These are phyloP conservation scores for Zeuzera pyrina DNA, from an alignment of 2,888 invertebrate genomes.

Conservation along the genomic window DNA sequence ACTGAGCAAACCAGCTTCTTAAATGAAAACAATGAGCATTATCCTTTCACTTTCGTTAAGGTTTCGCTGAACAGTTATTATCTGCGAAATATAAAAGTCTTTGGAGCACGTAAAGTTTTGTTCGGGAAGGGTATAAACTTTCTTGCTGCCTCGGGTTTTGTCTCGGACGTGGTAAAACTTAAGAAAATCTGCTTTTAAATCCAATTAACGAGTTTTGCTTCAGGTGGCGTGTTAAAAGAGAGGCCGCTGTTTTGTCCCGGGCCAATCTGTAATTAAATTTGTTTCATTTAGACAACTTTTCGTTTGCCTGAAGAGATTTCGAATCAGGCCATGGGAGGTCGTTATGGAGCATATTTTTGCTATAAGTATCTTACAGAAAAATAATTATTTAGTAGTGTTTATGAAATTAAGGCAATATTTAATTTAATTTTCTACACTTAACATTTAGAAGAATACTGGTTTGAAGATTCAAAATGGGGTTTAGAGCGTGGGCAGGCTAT, in stretches of 20 bases:
- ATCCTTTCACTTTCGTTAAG: conserved; percentile 14
- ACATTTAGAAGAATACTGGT: too few species aligned
- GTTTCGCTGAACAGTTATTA: conserved; percentile 19
- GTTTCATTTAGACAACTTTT: conserved; percentile 24
- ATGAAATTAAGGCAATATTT: too few species aligned
- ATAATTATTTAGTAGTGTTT: too few species aligned
- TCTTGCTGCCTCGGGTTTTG: conserved; percentile 15
- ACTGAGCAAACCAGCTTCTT: neutral
- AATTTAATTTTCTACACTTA: too few species aligned
- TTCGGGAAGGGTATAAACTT: conserved; percentile 23
- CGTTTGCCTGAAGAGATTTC: conserved; percentile 13
- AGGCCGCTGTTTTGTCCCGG: conserved; percentile 13
- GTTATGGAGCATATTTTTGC: conserved; percentile 1
- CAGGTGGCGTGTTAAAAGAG: conserved; percentile 14
- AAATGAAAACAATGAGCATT: neutral
- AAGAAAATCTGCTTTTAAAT: conserved; percentile 20
- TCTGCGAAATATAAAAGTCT: conserved; percentile 14
- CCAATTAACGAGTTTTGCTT: conserved; percentile 22
- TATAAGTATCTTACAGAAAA: too few species aligned
- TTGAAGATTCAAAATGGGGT: too few species aligned
- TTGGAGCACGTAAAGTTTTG: conserved; percentile 15
- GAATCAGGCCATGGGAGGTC: conserved; percentile 6
- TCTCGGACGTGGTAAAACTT: conserved; percentile 22
- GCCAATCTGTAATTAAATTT: conserved; percentile 26
- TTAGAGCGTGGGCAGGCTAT: too few species aligned